These are phyloP conservation scores for Casuarius casuarius DNA, from an alignment of 2,113 vertebrate genomes.

Conservation along the genomic window DNA sequence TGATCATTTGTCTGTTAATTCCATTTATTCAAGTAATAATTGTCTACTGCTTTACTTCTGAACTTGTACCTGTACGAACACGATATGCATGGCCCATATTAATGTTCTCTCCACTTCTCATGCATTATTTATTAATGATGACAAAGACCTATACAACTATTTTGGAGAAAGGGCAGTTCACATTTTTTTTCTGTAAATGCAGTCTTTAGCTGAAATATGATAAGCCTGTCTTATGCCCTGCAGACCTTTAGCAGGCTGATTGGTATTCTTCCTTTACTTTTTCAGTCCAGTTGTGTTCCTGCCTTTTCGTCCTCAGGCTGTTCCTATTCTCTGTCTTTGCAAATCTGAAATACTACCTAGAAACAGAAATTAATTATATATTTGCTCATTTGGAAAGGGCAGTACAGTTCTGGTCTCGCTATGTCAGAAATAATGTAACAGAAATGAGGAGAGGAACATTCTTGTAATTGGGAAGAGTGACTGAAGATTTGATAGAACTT, in stretches of 20 bases:
- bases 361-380: neutral
- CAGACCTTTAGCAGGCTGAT: neutral
- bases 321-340: neutral
- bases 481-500: neutral
- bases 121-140: neutral
- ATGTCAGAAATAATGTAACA: neutral
- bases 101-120: neutral
- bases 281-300: neutral
- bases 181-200: neutral
- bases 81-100: neutral
- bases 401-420: neutral
- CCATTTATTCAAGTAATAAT: neutral
- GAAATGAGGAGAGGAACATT: neutral
- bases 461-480: neutral
- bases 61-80: neutral
- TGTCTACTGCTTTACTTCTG: fast-evolving
- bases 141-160: neutral
- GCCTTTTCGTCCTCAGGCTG: neutral
- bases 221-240: neutral
- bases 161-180: neutral
- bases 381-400: neutral
- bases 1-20: neutral
- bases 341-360: neutral
- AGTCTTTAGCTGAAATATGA: neutral
- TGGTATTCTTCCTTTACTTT: neutral